Percentiles rank a stretch among this genome's conserved stretches.
phyloP scores from a whole-genome alignment of 2,113 vertebrate genomes.

The Hippolais icterina region DNA sequence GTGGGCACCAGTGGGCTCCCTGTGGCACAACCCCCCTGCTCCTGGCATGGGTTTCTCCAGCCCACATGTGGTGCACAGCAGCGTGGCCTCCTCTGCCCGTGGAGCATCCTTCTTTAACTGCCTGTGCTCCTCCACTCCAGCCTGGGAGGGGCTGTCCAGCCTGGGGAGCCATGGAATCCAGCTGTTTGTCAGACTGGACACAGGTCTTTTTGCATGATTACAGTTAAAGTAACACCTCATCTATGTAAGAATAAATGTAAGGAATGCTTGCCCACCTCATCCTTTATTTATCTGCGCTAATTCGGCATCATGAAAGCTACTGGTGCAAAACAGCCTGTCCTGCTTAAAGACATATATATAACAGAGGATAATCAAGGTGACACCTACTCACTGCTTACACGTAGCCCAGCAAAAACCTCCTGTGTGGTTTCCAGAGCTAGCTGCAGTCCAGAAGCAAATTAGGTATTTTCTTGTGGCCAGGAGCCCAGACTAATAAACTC shows the following conservation, averaged over 20 bases:
- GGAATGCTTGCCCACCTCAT: neutral
- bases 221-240: neutral
- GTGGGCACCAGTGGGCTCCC: fast-evolving
- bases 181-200: neutral
- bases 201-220: neutral
- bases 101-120: neutral
- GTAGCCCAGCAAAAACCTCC: neutral
- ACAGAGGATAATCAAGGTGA: neutral
- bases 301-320: neutral
- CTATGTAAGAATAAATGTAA: neutral
- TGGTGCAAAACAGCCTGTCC: neutral
- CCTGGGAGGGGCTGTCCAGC: neutral
- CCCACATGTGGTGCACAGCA: neutral
- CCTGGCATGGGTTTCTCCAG: neutral
- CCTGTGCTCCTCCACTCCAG: neutral
- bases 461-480: constrained; percentile 12
- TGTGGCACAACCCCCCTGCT: neutral
- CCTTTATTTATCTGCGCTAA: neutral
- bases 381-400: neutral
- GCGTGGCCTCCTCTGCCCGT: neutral
- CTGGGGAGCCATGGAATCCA: neutral
- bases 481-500: constrained; percentile 12
- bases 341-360: neutral
- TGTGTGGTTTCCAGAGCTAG: neutral
- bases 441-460: constrained; percentile 5